Percentiles rank a stretch among this genome's conserved stretches.
Conservation (phyloP, 53 echinoderm and acorn worm species). For the Holothuria leucospilota region DNA sequence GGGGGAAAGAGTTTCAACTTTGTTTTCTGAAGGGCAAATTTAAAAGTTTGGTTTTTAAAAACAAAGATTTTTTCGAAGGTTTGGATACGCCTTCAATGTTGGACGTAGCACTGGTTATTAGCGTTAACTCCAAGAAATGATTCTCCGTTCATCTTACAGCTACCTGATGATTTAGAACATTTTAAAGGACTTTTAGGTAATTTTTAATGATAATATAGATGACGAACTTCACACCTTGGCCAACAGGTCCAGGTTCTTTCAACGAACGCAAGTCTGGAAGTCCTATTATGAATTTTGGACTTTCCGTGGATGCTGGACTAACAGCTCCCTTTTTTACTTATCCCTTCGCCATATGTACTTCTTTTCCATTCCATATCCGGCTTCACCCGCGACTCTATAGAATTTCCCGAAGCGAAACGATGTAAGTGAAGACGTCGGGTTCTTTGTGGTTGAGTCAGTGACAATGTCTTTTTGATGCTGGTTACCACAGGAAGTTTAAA, state of each 20-base stretch:
- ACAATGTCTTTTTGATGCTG: conserved; percentile 57
- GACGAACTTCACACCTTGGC: conserved; percentile 65
- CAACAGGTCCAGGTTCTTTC: conserved; percentile 53
- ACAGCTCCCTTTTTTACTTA: conserved; percentile 64
- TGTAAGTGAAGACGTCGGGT: conserved; percentile 59
- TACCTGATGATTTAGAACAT: conserved; percentile 53
- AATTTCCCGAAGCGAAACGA: conserved; percentile 49
- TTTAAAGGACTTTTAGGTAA: conserved; percentile 66
- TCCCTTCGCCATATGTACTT: conserved; percentile 61
- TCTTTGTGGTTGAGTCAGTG: conserved; percentile 60
- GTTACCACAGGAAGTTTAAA: conserved; percentile 48
- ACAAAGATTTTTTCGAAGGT: conserved; percentile 49
- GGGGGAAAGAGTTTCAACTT: no score
- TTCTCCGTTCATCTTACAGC: conserved; percentile 68
- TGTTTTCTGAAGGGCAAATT: no score
- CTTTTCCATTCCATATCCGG: conserved; percentile 51
- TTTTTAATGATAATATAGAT: conserved; percentile 56
- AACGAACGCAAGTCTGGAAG: conserved; percentile 31
- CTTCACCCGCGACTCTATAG: conserved; percentile 53
- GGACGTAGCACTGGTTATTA: conserved; percentile 47
- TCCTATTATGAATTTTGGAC: conserved; percentile 63
- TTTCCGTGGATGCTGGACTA: conserved; percentile 57
- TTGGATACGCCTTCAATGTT: conserved; percentile 36
- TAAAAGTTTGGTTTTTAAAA: no score
- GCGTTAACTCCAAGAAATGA: conserved; percentile 50